These are phyloP conservation scores for Teleogryllus occipitalis DNA, from an alignment of 1,140 invertebrate species.

Conservation along the genomic window DNA sequence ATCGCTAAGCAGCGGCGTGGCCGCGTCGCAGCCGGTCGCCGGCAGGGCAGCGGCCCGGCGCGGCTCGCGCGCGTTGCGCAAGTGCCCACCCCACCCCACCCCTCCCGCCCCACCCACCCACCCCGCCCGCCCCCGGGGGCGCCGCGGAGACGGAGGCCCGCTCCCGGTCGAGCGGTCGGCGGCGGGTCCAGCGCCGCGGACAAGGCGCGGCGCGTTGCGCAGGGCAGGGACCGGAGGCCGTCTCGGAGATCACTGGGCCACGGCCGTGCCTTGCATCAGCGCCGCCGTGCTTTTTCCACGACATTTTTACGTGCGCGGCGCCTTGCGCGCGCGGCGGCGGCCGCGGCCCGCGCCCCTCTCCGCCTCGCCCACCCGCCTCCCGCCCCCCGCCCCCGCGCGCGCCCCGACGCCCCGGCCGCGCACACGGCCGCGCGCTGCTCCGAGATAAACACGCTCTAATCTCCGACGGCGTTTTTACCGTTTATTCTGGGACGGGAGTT, in stretches of 20 bases:
- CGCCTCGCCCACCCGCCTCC: too few relatives aligned
- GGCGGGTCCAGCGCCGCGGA: not conserved
- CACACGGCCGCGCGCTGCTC: not conserved
- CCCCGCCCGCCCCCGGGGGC: too few relatives aligned
- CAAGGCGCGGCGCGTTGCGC: not conserved
- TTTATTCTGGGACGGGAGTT: not conserved
- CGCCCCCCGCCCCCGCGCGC: too few relatives aligned
- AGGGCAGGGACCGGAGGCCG: not conserved
- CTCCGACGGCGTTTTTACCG: not conserved
- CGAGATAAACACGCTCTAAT: not conserved
- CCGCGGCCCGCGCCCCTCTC: not conserved
- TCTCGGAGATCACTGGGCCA: not conserved
- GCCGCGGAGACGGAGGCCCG: too few relatives aligned
- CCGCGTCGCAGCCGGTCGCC: too few relatives aligned
- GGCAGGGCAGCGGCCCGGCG: too few relatives aligned
- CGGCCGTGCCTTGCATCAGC: not conserved
- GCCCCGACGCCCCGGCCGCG: too few relatives aligned
- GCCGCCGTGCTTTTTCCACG: not conserved
- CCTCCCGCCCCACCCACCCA: too few relatives aligned
- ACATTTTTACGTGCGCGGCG: not conserved
- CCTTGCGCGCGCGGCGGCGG: not conserved
- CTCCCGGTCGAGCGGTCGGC: too few relatives aligned
- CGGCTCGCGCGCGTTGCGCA: too few relatives aligned
- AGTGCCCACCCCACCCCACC: too few relatives aligned
- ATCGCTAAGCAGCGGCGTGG: too few relatives aligned